A percentile compares a stretch with the other conserved stretches of the same genome.
Evolutionary conservation across 2,888 invertebrate species (phyloP).

Genomic region (Nymphalis urticae): DNA sequence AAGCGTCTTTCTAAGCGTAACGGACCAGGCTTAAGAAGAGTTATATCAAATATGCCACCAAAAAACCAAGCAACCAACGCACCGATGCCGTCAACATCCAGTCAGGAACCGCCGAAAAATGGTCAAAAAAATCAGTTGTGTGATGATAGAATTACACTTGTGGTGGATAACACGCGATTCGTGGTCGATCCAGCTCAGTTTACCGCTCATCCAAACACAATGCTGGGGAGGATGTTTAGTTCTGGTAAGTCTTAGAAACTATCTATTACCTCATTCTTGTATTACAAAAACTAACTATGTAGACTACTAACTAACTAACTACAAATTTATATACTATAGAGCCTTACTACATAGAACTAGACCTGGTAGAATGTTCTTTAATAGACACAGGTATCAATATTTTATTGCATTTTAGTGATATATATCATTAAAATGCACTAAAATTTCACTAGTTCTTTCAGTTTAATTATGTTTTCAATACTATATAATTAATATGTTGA

Average conservation of each 20-base stretch:
- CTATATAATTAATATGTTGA: too few relatives aligned
- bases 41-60: slow-evolving; percentile 61
- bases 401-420: too few relatives aligned
- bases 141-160: slow-evolving; percentile 92
- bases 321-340: not conserved
- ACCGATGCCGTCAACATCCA: slow-evolving; percentile 66
- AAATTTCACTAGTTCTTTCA: too few relatives aligned
- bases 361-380: too few relatives aligned
- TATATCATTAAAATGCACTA: too few relatives aligned
- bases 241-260: slow-evolving; percentile 81
- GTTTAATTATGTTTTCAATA: too few relatives aligned
- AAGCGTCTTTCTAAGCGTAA: slow-evolving; percentile 73
- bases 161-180: slow-evolving; percentile 96
- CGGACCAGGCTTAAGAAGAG: slow-evolving; percentile 58
- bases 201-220: slow-evolving; percentile 97
- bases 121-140: slow-evolving; percentile 66
- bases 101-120: slow-evolving; percentile 61
- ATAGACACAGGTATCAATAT: too few relatives aligned
- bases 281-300: not conserved
- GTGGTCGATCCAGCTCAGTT: slow-evolving; percentile 96
- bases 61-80: slow-evolving; percentile 62
- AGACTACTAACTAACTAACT: too few relatives aligned
- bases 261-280: slow-evolving; percentile 6
- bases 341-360: not conserved
- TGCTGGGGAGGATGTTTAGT: slow-evolving; percentile 99